These are phyloP conservation scores for Hololepta plana DNA, from an alignment of 2,888 invertebrate species.

Conservation along the genomic window DNA sequence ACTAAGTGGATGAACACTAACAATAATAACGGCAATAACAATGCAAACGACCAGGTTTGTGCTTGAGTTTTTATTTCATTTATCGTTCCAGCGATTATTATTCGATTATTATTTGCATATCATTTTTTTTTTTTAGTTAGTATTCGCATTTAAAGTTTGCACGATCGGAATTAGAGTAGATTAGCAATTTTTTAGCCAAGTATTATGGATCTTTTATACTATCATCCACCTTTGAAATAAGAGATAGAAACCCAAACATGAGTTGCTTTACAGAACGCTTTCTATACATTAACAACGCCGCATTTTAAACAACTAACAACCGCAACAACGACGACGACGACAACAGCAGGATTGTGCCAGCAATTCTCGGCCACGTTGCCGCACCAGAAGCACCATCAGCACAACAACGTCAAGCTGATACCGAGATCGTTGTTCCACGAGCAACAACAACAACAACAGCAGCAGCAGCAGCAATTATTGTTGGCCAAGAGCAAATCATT, in stretches of 20 bases:
- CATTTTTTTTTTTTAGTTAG: constrained; percentile 13
- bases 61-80: too few species aligned
- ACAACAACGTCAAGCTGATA: constrained; percentile 26
- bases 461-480: constrained; percentile 10
- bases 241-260: too few species aligned
- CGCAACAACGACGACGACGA: constrained; percentile 10
- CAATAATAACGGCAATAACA: constrained; percentile 10
- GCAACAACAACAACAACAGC: constrained; percentile 13
- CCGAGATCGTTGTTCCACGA: constrained; percentile 26
- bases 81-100: too few species aligned
- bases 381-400: constrained; percentile 24
- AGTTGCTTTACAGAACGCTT: constrained; percentile 30
- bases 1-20: constrained; percentile 11
- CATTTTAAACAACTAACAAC: constrained; percentile 42
- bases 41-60: constrained; percentile 22
- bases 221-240: too few species aligned
- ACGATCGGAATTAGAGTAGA: neutral
- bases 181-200: neutral
- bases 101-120: constrained; percentile 21
- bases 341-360: constrained; percentile 17
- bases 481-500: constrained; percentile 21
- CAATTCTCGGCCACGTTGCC: constrained; percentile 33
- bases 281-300: constrained; percentile 29
- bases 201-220: too few species aligned
- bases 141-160: neutral